phyloP scores from a whole-genome alignment of 2,888 invertebrate genomes.

The Miltochrista miniata region DNA sequence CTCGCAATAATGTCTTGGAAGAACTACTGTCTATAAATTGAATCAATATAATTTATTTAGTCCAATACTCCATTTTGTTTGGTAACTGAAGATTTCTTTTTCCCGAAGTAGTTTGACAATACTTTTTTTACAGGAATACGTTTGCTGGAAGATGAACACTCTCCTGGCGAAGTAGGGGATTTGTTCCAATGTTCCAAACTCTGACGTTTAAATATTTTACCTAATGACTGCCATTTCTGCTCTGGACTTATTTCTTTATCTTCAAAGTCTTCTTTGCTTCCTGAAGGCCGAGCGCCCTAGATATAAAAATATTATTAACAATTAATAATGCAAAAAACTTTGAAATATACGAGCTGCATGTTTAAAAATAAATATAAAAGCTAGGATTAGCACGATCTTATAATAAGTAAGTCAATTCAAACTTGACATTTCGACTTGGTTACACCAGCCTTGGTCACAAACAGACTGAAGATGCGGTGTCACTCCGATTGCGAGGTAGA shows the following conservation, averaged over 20 bases:
- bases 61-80: slow-evolving; percentile 25
- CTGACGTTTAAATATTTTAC: slow-evolving; percentile 76
- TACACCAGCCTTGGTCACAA: no score
- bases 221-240: slow-evolving; percentile 78
- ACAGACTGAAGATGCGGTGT: no score
- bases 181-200: slow-evolving; percentile 71
- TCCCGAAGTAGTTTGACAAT: slow-evolving; percentile 73
- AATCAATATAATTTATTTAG: slow-evolving; percentile 14
- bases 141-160: slow-evolving; percentile 64
- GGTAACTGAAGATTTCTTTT: slow-evolving; percentile 49
- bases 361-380: no score
- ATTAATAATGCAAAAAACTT: no score
- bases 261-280: slow-evolving; percentile 64
- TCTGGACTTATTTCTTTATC: slow-evolving; percentile 67
- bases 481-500: no score
- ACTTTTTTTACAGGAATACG: slow-evolving; percentile 70
- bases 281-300: slow-evolving; percentile 70
- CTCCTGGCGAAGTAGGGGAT: slow-evolving; percentile 57
- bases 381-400: no score
- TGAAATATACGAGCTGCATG: no score
- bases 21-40: slow-evolving; percentile 14
- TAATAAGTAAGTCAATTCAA: no score
- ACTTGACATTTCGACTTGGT: no score
- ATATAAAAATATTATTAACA: slow-evolving; percentile 18
- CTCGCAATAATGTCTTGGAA: neutral